These are phyloP conservation scores for Falcaria lacertinaria DNA, from an alignment of 2,888 invertebrate genomes.

Conservation along the genomic window DNA sequence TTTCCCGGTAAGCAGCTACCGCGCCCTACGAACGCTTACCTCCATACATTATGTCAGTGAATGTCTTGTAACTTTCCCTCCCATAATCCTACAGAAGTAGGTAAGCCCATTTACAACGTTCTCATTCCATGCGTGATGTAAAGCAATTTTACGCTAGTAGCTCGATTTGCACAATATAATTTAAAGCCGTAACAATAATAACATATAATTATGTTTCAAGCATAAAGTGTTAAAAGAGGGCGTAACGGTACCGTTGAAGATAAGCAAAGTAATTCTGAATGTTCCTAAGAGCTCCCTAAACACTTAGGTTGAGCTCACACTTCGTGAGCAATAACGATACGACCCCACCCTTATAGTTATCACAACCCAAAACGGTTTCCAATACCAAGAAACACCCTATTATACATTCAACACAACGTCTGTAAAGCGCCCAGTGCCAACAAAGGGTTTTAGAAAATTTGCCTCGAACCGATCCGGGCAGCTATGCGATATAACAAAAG, in stretches of 20 bases:
- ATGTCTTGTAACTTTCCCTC: too few relatives aligned
- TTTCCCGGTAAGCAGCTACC: too few relatives aligned
- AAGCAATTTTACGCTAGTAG: not conserved
- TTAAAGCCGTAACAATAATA: not conserved
- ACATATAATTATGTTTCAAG: not conserved
- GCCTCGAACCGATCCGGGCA: slow-evolving; percentile 37
- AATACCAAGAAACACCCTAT: slow-evolving; percentile 16
- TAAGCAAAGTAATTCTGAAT: not conserved
- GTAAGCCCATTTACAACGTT: not conserved
- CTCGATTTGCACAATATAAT: too few relatives aligned
- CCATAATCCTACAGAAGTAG: not conserved
- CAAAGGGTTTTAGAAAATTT: slow-evolving; percentile 40
- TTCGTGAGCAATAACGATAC: not conserved
- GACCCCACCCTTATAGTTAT: not conserved
- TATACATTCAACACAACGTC: slow-evolving; percentile 20
- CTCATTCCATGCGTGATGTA: not conserved
- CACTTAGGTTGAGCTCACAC: too few relatives aligned
- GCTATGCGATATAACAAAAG: slow-evolving; percentile 66
- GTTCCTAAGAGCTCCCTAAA: too few relatives aligned
- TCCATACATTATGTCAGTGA: too few relatives aligned
- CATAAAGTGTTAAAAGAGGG: not conserved
- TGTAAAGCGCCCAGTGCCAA: slow-evolving; percentile 21
- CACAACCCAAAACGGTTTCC: slow-evolving; percentile 2
- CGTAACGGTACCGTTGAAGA: not conserved
- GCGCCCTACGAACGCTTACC: too few relatives aligned